Base-by-base conservation (phyloP, 2,888 invertebrate genomes). In the Drosophila borborema region DNA sequence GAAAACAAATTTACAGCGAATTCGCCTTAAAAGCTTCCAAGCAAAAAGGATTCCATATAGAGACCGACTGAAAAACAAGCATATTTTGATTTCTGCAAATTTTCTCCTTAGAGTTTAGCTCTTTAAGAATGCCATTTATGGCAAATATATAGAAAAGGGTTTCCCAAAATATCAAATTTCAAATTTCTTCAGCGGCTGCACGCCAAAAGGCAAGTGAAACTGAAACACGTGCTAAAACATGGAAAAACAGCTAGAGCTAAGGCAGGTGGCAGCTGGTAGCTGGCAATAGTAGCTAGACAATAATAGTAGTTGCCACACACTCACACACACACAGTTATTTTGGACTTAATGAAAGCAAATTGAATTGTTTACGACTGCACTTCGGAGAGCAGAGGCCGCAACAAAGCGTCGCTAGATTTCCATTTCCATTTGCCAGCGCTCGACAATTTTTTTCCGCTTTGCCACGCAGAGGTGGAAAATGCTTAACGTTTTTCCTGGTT, bases 311-410 rank as follows among this genome's bases (percentile, higher is more conserved):
- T 65, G 41, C 14, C 56, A 36, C 31, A 28, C 53, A 23, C 38
- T 48, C 38, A 61, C 34, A 58, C 43, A 56, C 31, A 64, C 43
- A 20, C 20, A 18, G 51, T 28, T 28, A 51, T 66, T 65, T 51
- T 76, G 68, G 59, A 49, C 72, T 67, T 89, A 86, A 82, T 89
- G 66, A 74, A 87, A 62, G 71, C 40, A 89, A 86, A 86, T 86
- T 86, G 88, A 85, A 79, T 73, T 79, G 71, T 89, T 85, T 86
- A 87, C 71, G 89, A 70, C 56, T 82, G 89, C 89, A 85, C 89
- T 87, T 89, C 48, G 74, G 88, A 67, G 78, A 59, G 77, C 43
- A 74, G 56, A 40, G 56, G 54, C 7, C 31, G 70, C 64, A 61
- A 59, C 77, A 72, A 58, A 68, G 78, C 80, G 58, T 40, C 65